A percentile compares a stretch with the other conserved stretches of the same genome.
These are phyloP conservation scores for Sinocyclocheilus anshuiensis DNA, from an alignment of 2,113 vertebrate genomes.

Conservation along the genomic window DNA sequence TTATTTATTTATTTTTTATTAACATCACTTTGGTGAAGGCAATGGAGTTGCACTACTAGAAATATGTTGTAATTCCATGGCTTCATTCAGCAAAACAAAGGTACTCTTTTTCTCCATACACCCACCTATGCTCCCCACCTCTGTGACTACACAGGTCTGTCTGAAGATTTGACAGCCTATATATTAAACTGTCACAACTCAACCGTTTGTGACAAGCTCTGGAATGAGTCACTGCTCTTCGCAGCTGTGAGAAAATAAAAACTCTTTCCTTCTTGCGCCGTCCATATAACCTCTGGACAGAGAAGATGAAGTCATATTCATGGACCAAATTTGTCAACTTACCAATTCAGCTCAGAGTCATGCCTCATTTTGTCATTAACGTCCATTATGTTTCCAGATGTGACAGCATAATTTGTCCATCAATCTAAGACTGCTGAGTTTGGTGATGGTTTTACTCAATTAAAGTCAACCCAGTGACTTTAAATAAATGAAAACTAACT, in stretches of 20 bases:
- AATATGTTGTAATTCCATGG: constrained; percentile 21
- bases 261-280: constrained; percentile 56
- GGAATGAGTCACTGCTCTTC: constrained; percentile 66
- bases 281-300: constrained; percentile 19
- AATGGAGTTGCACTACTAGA: not conserved
- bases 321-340: constrained; percentile 39
- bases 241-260: constrained; percentile 64
- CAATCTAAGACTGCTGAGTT: not conserved
- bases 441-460: not conserved
- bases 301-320: constrained; percentile 34
- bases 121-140: constrained; percentile 72
- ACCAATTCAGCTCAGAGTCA: not conserved
- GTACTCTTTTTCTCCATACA: constrained; percentile 65
- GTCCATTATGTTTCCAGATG: not conserved
- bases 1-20: not conserved
- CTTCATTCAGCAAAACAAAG: constrained; percentile 68
- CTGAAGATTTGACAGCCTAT: constrained; percentile 71
- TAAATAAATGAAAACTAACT: not conserved
- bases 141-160: constrained; percentile 71
- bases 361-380: constrained; percentile 21
- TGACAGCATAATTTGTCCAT: constrained; percentile 7
- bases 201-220: constrained; percentile 66
- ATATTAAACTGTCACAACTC: constrained; percentile 75
- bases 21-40: constrained; percentile 5
- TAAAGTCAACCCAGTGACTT: not conserved